Conservation (phyloP, 2,113 vertebrate genomes). For the human (Homo sapiens) region DNA sequence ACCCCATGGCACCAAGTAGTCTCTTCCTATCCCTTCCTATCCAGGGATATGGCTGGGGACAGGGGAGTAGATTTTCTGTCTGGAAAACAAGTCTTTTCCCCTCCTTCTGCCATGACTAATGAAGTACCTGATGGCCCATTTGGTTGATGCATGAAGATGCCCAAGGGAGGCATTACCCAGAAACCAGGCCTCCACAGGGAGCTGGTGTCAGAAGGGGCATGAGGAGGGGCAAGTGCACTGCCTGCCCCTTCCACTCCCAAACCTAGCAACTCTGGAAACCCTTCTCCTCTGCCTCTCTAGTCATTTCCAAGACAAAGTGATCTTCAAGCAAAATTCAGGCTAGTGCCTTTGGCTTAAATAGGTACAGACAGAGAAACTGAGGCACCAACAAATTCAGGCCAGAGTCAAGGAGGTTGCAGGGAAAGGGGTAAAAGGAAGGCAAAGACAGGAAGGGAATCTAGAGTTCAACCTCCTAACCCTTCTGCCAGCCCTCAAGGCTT, state of each 20-base stretch:
- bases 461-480: neutral
- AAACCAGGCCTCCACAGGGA: conserved; percentile 9
- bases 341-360: conserved; percentile 50
- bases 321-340: conserved; percentile 44
- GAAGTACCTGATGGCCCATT: conserved; percentile 8
- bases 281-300: neutral
- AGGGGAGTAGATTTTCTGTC: neutral
- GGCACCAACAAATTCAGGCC: conserved; percentile 59
- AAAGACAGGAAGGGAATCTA: neutral
- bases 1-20: neutral
- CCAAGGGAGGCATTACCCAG: conserved; percentile 7
- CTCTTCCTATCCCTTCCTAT: conserved; percentile 51
- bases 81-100: neutral
- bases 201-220: neutral
- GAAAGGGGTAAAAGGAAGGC: neutral
- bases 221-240: neutral
- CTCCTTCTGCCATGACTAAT: conserved; percentile 11
- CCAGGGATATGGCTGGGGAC: neutral
- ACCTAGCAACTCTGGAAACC: neutral
- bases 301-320: conserved; percentile 22
- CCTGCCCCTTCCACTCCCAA: neutral
- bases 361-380: conserved; percentile 62
- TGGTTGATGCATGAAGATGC: neutral
- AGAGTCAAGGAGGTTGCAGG: conserved; percentile 17
- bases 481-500: neutral